Percentiles rank a stretch among this genome's conserved stretches.
phyloP scores from a whole-genome alignment of 2,113 vertebrate species.

The Etia nguti region DNA sequence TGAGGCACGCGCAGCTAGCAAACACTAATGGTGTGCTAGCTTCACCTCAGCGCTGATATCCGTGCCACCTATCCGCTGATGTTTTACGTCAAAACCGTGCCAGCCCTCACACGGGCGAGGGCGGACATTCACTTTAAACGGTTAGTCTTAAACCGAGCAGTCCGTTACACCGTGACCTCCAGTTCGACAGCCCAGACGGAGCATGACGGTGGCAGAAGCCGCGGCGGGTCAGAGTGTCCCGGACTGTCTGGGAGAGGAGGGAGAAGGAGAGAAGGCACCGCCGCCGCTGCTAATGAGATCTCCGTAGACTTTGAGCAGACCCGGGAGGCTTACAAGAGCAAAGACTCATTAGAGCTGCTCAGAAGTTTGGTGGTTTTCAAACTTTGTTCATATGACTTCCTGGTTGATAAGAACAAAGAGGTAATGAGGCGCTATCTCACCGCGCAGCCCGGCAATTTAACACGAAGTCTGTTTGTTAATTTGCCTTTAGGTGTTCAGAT shows the following conservation, averaged over 20 bases:
- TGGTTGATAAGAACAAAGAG: conserved; percentile 75
- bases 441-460: background rate
- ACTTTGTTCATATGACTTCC: conserved; percentile 71
- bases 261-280: background rate
- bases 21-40: background rate
- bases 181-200: background rate
- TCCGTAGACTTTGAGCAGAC: conserved; percentile 68
- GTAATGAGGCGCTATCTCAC: conserved; percentile 18
- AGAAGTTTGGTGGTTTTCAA: conserved; percentile 75
- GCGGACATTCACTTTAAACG: background rate
- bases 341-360: conserved; percentile 75
- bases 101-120: background rate
- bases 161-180: background rate
- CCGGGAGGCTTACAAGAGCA: conserved; percentile 77
- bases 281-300: conserved; percentile 4
- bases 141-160: background rate
- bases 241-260: background rate
- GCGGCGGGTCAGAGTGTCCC: background rate
- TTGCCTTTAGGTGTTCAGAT: background rate
- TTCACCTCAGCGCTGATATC: background rate
- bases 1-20: background rate
- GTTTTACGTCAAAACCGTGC: conserved; percentile 16
- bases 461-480: background rate
- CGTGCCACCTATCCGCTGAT: background rate
- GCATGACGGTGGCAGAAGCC: background rate